Evolutionary conservation across 2,888 invertebrate genomes (phyloP), one percentile per base, ranked within the genome.

Genomic region (Fissipunctia ypsillon): DNA sequence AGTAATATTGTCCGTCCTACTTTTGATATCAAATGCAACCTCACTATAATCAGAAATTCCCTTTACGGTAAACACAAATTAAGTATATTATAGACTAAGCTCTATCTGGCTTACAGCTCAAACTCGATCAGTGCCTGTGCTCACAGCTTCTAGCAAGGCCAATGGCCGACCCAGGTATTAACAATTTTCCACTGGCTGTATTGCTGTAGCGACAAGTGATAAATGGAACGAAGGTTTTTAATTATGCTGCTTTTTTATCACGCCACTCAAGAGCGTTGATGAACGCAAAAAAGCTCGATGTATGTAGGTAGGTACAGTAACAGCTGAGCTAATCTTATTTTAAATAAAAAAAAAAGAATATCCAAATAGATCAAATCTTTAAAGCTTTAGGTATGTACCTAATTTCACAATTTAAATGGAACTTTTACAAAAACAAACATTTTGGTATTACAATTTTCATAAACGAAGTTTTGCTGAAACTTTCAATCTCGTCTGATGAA

Each of bases 181-280:
- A 57, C 76, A 68, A 60, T 70, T 81, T 63, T 25, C 70, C 66
- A 52, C 57, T 9, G 63, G 57, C 65, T 41, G 3, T 65, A 31
- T 52, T 63, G 25, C 48, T 54, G 41, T 54, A 41, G 68, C 25
- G 71, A 59, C 64, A 41, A 57, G 45, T 81, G 77, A 81, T 79
- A 70, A 81, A 79, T 76, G 41, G 52, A 45, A 57, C 28, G 41
- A 50, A 63, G 35, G 31, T 71, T 80, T 69, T 77, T 64, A 77
- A 79, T 67, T 76, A 81, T 28, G 41, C 59, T 68, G 28, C 31
- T 75, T 59, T 76, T 63, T 64, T 56, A 60, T 60, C 31, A 43
- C 60, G 12, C 31, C 56, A 14, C 67, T 50, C 35, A 6, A 31
- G 35, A 54, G 7, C 66, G 57, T 41, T 78, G 56, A 52, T 76